Percentiles rank a stretch among this genome's conserved stretches.
Conservation (phyloP, 2,113 vertebrate species). For the Narcine bancroftii region DNA sequence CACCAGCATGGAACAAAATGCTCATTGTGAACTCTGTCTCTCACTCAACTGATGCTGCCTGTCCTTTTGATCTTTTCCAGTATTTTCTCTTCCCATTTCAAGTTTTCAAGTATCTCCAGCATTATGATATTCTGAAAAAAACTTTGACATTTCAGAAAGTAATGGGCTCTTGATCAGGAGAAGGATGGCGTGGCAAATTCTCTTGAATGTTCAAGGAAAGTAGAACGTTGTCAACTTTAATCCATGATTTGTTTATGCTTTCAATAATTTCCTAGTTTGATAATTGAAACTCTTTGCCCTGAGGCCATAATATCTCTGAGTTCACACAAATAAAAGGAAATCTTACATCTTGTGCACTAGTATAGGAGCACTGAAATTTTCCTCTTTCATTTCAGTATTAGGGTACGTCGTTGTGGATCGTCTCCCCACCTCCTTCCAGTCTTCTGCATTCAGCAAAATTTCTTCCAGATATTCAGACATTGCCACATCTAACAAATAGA, state of each 20-base stretch:
- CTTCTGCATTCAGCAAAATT: constrained; percentile 73
- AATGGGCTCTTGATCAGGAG: not conserved
- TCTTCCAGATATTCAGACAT: constrained; percentile 72
- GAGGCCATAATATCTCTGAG: not conserved
- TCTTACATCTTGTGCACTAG: constrained; percentile 76
- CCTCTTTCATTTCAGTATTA: constrained; percentile 55
- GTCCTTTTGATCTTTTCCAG: too few species aligned
- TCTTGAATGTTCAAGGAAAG: not conserved
- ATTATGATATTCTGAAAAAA: too few species aligned
- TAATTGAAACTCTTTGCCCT: not conserved
- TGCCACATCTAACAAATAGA: constrained; percentile 63
- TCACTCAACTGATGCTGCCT: too few species aligned
- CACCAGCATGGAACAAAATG: too few species aligned
- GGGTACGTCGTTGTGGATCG: constrained; percentile 50
- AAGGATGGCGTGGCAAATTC: not conserved
- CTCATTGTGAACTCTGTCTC: too few species aligned
- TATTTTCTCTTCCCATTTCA: too few species aligned
- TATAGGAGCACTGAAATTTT: constrained; percentile 58
- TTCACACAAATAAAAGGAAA: constrained; percentile 38
- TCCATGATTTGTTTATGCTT: too few species aligned
- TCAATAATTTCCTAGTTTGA: not conserved
- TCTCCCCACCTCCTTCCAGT: constrained; percentile 65
- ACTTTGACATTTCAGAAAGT: not conserved
- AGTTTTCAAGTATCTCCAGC: too few species aligned
- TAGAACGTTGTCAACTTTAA: not conserved